Conservation (phyloP, 2,797 vertebrate species). For the Spondyliosoma cantharus region DNA sequence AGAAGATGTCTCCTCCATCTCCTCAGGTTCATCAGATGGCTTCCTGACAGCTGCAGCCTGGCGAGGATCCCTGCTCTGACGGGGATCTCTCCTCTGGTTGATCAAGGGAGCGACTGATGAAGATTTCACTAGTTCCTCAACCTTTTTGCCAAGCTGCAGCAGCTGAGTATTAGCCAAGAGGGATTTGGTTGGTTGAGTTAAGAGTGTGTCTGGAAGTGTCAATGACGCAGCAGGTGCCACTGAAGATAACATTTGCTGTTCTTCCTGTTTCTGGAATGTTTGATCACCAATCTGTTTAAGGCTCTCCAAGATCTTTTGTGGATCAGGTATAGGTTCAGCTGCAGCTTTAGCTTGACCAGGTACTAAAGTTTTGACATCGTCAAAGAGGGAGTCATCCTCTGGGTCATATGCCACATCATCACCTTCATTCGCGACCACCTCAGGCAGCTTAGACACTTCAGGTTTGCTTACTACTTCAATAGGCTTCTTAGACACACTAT, state of each 20-base stretch:
- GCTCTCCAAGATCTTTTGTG: constrained; percentile 91
- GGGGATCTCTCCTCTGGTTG: constrained; percentile 87
- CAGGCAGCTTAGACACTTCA: constrained; percentile 73
- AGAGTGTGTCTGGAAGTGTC: constrained; percentile 86
- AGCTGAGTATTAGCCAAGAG: constrained; percentile 85
- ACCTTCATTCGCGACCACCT: constrained; percentile 64
- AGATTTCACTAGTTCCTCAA: constrained; percentile 83
- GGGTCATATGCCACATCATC: constrained; percentile 98
- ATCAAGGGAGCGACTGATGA: constrained; percentile 79
- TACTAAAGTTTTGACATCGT: constrained; percentile 89
- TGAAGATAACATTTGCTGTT: constrained; percentile 84
- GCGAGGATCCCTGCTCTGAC: constrained; percentile 93
- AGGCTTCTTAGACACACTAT: constrained; percentile 75
- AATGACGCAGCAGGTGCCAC: constrained; percentile 80
- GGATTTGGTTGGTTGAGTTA: constrained; percentile 88
- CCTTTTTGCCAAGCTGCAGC: constrained; percentile 89
- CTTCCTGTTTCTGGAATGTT: constrained; percentile 88
- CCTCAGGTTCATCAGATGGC: constrained; percentile 70
- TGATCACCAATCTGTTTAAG: constrained; percentile 91
- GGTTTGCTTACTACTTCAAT: constrained; percentile 73
- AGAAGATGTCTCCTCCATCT: constrained; percentile 70
- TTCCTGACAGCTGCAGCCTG: constrained; percentile 80
- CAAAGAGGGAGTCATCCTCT: constrained; percentile 96
- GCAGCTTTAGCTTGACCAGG: constrained; percentile 80
- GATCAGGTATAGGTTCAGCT: constrained; percentile 77